Evolutionary conservation across 35 echinoderm and acorn worm species (phyloP).

Genomic region (Lytechinus variegatus): DNA sequence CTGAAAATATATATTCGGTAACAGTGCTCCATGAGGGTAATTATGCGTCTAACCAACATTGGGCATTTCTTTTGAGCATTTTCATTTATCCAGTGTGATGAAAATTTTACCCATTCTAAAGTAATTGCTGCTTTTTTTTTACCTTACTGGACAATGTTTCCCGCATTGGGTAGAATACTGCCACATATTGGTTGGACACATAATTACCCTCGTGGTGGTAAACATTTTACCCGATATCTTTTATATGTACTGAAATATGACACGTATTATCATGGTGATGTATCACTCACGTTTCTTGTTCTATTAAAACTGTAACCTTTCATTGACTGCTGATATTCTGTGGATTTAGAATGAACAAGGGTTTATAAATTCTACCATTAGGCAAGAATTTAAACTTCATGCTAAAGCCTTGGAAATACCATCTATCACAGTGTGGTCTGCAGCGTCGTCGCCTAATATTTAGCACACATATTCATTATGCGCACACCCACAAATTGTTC

Average conservation of each 20-base stretch:
- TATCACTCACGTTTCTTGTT: not conserved
- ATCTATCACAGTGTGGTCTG: not conserved
- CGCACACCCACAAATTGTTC: not conserved
- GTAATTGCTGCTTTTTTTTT: too few relatives aligned
- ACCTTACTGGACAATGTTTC: too few relatives aligned
- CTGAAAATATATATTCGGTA: too few relatives aligned
- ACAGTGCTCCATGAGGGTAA: too few relatives aligned
- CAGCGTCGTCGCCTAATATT: not conserved
- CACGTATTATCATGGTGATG: not conserved
- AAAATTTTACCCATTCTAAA: too few relatives aligned
- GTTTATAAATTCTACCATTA: not conserved
- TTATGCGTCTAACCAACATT: too few relatives aligned
- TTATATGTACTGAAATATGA: not conserved
- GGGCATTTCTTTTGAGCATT: too few relatives aligned
- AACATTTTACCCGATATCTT: too few relatives aligned
- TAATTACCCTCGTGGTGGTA: too few relatives aligned
- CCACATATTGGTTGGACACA: too few relatives aligned
- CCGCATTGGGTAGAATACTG: too few relatives aligned
- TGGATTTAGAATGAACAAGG: not conserved
- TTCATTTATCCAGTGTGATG: too few relatives aligned
- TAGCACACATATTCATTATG: slow-evolving; percentile 12
- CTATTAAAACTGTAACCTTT: not conserved
- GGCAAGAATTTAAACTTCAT: not conserved
- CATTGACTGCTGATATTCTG: not conserved
- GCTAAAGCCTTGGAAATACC: not conserved